Conservation (phyloP, 1,140 invertebrate genomes). For the Linepithema humile region DNA sequence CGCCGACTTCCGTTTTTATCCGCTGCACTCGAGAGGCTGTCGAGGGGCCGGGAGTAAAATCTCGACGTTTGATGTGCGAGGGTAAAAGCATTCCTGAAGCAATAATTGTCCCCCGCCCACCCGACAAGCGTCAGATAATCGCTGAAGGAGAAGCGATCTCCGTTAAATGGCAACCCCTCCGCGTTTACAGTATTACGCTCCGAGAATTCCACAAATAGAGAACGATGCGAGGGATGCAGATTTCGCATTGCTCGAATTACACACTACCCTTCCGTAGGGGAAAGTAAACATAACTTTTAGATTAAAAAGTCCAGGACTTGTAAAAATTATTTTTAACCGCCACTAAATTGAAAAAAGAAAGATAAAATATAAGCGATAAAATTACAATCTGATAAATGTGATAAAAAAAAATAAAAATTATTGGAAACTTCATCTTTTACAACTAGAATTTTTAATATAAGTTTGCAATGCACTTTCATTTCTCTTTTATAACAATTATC, state of each 20-base stretch:
- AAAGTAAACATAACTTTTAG: background rate
- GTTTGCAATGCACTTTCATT: background rate
- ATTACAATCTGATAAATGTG: background rate
- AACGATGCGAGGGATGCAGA: constrained; percentile 12
- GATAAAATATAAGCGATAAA: background rate
- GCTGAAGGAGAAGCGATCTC: constrained; percentile 66
- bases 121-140: constrained; percentile 52
- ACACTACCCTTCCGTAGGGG: background rate
- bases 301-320: background rate
- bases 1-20: constrained; percentile 7
- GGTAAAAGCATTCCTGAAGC: constrained; percentile 62
- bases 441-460: too few relatives aligned
- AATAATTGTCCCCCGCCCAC: constrained; percentile 64
- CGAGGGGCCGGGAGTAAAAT: constrained; percentile 59
- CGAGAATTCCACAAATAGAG: constrained; percentile 64
- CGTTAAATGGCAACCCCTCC: constrained; percentile 38
- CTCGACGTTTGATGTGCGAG: constrained; percentile 70
- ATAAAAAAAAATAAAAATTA: background rate
- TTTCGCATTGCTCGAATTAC: constrained; percentile 38
- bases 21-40: constrained; percentile 2
- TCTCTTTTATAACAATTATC: constrained; percentile 2
- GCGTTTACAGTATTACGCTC: constrained; percentile 55
- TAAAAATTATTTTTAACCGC: background rate
- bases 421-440: too few relatives aligned
- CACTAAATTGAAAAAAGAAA: background rate